phyloP scores from a whole-genome alignment of 2,888 invertebrate species.

The Machimus atricapillus region DNA sequence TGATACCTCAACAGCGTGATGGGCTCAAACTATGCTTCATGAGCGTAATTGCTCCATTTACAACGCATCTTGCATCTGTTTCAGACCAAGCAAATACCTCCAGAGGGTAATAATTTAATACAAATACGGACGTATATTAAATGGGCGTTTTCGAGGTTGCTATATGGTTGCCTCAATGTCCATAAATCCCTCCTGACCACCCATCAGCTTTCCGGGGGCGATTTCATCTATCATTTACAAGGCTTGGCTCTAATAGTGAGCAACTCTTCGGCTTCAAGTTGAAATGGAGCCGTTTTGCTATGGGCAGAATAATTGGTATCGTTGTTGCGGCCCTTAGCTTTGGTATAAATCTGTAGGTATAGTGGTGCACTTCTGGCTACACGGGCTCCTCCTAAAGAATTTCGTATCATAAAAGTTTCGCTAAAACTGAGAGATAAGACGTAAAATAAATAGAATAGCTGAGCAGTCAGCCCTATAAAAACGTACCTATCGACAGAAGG shows the following conservation, averaged over 20 bases:
- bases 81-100: background rate
- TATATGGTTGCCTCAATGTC: background rate
- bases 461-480: background rate
- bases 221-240: background rate
- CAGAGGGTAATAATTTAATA: background rate
- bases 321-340: background rate
- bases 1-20: background rate
- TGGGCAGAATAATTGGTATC: background rate
- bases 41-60: background rate
- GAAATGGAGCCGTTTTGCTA: background rate
- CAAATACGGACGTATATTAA: background rate
- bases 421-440: background rate
- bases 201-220: background rate
- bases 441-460: conserved; percentile 6
- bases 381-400: background rate
- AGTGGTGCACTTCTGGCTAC: background rate
- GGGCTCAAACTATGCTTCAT: background rate
- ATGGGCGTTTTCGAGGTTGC: background rate
- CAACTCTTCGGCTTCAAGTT: background rate
- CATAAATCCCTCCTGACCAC: background rate
- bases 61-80: background rate
- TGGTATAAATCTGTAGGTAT: background rate
- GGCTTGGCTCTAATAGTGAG: background rate
- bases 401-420: background rate
- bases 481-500: background rate